Conservation (phyloP, 2,888 invertebrate species). For the Acrobasis repandana region DNA sequence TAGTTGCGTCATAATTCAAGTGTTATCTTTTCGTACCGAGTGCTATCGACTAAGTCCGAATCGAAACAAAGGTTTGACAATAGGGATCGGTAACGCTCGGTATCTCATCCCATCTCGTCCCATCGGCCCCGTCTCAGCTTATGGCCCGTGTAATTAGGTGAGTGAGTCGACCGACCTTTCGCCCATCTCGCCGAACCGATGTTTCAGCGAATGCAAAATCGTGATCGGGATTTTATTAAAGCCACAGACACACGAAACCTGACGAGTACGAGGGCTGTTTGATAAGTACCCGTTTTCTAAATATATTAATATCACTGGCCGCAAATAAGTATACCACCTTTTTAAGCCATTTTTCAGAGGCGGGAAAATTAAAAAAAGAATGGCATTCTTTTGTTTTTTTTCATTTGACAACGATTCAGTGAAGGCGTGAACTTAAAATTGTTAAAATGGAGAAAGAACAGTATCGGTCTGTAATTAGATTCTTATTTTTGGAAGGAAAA, state of each 20-base stretch:
- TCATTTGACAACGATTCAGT: too few species aligned
- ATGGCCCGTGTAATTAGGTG: slow-evolving; percentile 49
- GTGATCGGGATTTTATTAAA: slow-evolving; percentile 7
- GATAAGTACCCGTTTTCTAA: too few species aligned
- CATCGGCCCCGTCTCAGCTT: slow-evolving; percentile 23
- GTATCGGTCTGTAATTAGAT: too few species aligned
- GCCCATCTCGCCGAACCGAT: slow-evolving; percentile 32
- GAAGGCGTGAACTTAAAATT: too few species aligned
- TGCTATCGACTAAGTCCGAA: slow-evolving; percentile 2
- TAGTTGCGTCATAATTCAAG: slow-evolving; percentile 9
- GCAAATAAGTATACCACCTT: too few species aligned
- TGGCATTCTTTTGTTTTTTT: too few species aligned
- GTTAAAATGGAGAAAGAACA: too few species aligned
- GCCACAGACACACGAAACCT: background rate
- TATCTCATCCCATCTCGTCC: slow-evolving; percentile 15
- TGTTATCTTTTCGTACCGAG: slow-evolving; percentile 5
- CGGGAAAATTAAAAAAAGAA: too few species aligned
- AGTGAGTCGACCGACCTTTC: slow-evolving; percentile 43
- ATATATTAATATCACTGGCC: too few species aligned
- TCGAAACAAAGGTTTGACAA: slow-evolving; percentile 20
- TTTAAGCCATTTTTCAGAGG: too few species aligned
- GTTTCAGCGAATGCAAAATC: slow-evolving; percentile 20
- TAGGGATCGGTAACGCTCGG: slow-evolving; percentile 9
- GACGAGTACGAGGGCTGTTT: too few species aligned
- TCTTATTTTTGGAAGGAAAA: too few species aligned